Conservation (phyloP, 2,797 vertebrate genomes). For the Hydrophis major region DNA sequence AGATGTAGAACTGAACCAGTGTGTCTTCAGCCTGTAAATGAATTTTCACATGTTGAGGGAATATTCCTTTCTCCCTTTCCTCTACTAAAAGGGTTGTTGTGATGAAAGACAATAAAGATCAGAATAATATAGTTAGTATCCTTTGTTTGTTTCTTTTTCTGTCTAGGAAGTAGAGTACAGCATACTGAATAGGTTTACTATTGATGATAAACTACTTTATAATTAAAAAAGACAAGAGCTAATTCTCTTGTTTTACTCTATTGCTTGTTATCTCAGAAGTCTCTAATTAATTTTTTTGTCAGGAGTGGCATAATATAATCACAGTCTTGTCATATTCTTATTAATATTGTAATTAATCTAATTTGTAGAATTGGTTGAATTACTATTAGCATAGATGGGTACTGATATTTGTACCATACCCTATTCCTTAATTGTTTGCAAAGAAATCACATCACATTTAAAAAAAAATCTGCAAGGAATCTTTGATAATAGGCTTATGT, state of each 20-base stretch:
- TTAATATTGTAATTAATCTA: slow-evolving; percentile 60
- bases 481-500: not conserved
- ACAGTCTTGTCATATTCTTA: slow-evolving; percentile 31
- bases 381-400: slow-evolving; percentile 30
- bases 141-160: slow-evolving; percentile 3
- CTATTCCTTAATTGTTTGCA: slow-evolving; percentile 28
- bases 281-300: slow-evolving; percentile 56
- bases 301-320: slow-evolving; percentile 38
- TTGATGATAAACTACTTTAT: slow-evolving; percentile 33
- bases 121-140: not conserved
- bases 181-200: slow-evolving; percentile 6
- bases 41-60: not conserved
- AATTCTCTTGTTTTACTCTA: slow-evolving; percentile 32
- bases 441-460: not conserved
- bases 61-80: not conserved
- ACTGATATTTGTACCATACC: slow-evolving; percentile 32
- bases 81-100: not conserved
- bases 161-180: not conserved
- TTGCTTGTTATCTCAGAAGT: slow-evolving; percentile 49
- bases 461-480: not conserved
- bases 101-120: not conserved
- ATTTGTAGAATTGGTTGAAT: slow-evolving; percentile 26
- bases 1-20: not conserved
- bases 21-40: not conserved
- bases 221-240: slow-evolving; percentile 49